Evolutionary conservation across 2,113 vertebrate species (phyloP), one percentile per base, ranked within the genome.

Genomic region (Puffinus mauretanicus): DNA sequence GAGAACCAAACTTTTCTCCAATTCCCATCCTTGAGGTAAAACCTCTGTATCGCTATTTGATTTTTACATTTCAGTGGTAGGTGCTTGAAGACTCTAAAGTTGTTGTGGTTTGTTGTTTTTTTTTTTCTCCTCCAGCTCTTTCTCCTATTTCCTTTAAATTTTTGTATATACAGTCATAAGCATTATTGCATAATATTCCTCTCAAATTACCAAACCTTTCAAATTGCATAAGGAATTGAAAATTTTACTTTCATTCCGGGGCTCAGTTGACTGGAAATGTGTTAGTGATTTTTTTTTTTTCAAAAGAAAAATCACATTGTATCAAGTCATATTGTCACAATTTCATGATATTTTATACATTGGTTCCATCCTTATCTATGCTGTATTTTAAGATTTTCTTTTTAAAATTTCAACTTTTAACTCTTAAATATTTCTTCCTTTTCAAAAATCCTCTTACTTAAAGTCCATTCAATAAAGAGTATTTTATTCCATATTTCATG

Each of bases 41-140:
- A 34, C 3, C 1, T 4, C 3, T 22, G 4, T 65, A 54, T 52
- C 2, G 0, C 26, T 18, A 8, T 58, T 54, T 21, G 18, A 36
- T 2, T 47, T 86, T 47, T 47, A 12, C 3, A 6, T 78, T 79
- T 90, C 26, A 51, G 10, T 51, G 38, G 2, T n/a, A 29, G 10
- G 8, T 71, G 4, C 60, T 47, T 71, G 26, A 70, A 84, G n/a
- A 38, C 17, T 16, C 32, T 34, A 7, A n/a, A 60, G 3, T 24
- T 51, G 7, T 2, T 40, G 40, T 40, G 40, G 40, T 40, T 40
- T 40, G 40, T 40, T 40, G 11, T 40, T 40, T 42, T 5, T 15
- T 22, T 24, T 66, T 32, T 34, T 3, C n/a, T n/a, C n/a, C 2
- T 6, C 15, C 16, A 38, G 3, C 10, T 78, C 17, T 52, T 83